Conservation (phyloP, 2,113 vertebrate genomes). For the Toxotes chatareus region DNA sequence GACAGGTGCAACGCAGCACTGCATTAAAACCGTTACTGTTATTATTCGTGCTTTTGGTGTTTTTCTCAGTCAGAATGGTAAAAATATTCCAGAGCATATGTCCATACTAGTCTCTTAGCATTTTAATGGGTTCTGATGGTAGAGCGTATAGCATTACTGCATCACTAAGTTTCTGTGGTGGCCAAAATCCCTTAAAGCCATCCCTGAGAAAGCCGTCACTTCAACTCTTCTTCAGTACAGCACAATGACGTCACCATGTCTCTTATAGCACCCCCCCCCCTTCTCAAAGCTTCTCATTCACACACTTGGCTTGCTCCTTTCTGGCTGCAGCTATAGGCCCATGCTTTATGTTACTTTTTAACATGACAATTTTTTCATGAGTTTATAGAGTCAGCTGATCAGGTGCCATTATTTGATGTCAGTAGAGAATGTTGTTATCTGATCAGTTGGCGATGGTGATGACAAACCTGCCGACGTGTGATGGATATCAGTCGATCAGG, state of each 20-base stretch:
- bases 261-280: not conserved
- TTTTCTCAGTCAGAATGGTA: not conserved
- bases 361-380: not conserved
- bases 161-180: not conserved
- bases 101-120: not conserved
- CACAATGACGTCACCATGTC: conserved; percentile 27
- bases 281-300: not conserved
- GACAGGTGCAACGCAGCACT: conserved; percentile 37
- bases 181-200: conserved; percentile 15
- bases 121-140: conserved; percentile 5
- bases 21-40: not conserved
- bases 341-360: not conserved
- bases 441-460: no score
- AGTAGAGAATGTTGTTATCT: no score
- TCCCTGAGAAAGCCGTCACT: not conserved
- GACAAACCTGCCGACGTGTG: not conserved
- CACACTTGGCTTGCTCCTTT: not conserved
- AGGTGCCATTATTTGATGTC: not conserved
- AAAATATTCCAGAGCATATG: not conserved
- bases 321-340: not conserved
- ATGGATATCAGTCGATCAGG: not conserved
- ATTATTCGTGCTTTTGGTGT: not conserved
- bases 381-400: not conserved
- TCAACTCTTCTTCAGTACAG: not conserved
- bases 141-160: not conserved